Conservation (phyloP, 2,888 invertebrate species). For the Chrysolina americana region DNA sequence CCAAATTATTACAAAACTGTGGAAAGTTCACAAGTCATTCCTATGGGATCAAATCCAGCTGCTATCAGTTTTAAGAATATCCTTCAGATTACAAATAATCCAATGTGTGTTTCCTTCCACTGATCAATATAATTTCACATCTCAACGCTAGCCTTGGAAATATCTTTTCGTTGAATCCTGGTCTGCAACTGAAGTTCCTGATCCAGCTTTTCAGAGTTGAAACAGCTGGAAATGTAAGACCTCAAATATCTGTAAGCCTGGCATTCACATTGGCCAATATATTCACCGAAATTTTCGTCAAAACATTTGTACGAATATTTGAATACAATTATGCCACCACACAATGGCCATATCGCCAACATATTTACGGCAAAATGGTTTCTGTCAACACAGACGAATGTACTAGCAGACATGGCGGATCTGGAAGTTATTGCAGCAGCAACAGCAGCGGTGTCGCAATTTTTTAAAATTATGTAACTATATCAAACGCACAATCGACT, state of each 20-base stretch:
- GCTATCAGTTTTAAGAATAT: background rate
- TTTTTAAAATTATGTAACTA: no score
- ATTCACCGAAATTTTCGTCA: no score
- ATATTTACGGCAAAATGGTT: no score
- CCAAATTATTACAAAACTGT: background rate
- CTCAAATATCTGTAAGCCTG: conserved; percentile 3
- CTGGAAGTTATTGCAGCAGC: no score
- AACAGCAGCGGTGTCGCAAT: no score
- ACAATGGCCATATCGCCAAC: no score
- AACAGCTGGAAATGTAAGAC: background rate
- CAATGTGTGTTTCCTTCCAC: background rate
- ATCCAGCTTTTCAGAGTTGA: conserved; percentile 16
- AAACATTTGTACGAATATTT: no score
- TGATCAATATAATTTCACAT: background rate
- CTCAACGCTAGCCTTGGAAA: background rate
- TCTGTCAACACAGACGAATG: no score
- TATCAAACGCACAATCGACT: no score
- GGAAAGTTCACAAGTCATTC: conserved; percentile 3
- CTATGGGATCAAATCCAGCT: background rate
- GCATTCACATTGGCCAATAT: no score
- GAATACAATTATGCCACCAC: no score
- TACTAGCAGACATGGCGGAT: no score
- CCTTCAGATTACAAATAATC: background rate
- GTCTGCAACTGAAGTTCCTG: background rate
- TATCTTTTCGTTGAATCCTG: conserved; percentile 10